Evolutionary conservation across 2,113 vertebrate species (phyloP).

Genomic region (Microcebus lehilahytsara): DNA sequence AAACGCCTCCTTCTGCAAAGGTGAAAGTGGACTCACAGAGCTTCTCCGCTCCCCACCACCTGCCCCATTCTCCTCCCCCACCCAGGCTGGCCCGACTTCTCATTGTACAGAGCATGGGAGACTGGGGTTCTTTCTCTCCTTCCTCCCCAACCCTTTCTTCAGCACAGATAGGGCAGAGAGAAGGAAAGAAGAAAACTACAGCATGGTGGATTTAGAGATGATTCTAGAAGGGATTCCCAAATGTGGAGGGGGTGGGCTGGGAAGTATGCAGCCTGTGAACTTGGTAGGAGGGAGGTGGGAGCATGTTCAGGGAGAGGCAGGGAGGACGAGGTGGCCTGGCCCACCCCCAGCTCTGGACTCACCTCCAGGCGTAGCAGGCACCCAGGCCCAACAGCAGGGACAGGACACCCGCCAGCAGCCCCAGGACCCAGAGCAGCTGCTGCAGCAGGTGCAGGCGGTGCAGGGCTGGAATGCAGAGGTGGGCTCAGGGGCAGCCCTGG

Average conservation of each 20-base stretch:
- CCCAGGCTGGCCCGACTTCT: background rate
- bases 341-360: background rate
- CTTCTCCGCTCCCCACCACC: background rate
- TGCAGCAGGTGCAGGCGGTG: conserved; percentile 41
- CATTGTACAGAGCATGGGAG: background rate
- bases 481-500: background rate
- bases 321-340: background rate
- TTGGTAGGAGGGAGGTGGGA: background rate
- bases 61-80: rapidly evolving
- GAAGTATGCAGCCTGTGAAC: background rate
- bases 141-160: background rate
- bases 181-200: background rate
- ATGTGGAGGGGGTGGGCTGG: background rate
- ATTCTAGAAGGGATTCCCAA: background rate
- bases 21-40: background rate
- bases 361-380: conserved; percentile 44
- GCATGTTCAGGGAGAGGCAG: rapidly evolving
- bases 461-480: conserved; percentile 41
- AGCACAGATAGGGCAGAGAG: background rate
- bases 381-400: conserved; percentile 63
- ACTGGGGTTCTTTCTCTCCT: background rate
- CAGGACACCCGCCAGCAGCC: conserved; percentile 28
- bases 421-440: conserved; percentile 59
- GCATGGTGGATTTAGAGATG: background rate
- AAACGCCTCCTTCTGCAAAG: conserved; percentile 53